Evolutionary conservation across 2,797 vertebrate species (phyloP), one percentile per base, ranked within the genome.

Genomic region (Acanthis flammea): DNA sequence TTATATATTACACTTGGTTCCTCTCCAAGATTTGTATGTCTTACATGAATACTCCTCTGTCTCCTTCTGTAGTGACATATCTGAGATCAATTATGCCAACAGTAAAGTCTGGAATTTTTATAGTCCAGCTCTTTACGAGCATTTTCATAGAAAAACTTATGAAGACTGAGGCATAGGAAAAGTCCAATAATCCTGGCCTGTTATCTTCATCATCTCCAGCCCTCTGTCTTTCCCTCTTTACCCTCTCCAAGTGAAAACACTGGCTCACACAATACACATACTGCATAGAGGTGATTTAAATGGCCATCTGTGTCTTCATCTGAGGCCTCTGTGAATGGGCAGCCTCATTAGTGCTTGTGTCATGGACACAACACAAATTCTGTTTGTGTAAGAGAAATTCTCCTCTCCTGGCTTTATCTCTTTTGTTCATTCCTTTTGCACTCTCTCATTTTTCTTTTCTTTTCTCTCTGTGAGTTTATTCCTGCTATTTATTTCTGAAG

Each of bases 21-120:
- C 74, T 85, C 42, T 90, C 92, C 91, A 96, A 88, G 76, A 51
- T 90, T 88, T 94, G 82, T 94, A 74, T 88, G 88, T 95, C 94
- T 94, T 80, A 91, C 87, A 95, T 94, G 89, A 97, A 96, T 95
- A 71, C 83, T 88, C 63, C 91, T 94, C 91, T 95, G 87, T 92
- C 76, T 96, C 57, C 71, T 95, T 94, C 72, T 92, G 94, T 88
- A 65, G 82, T 94, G 92, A 95, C 95, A 93, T 95, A 96, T 93
- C 95, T 97, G 88, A 95, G 88, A 93, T 93, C 92, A 94, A 75
- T 95, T 96, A 94, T 89, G 78, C 92, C 94, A 95, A 86, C 71
- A 95, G 80, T 94, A 92, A 95, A 95, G 86, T 94, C 86, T 95
- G 84, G 88, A 95, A 95, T 94, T 95, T 97, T 96, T 95, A 95